Evolutionary conservation across 2,888 invertebrate species (phyloP).

Genomic region (Erebia epiphron): DNA sequence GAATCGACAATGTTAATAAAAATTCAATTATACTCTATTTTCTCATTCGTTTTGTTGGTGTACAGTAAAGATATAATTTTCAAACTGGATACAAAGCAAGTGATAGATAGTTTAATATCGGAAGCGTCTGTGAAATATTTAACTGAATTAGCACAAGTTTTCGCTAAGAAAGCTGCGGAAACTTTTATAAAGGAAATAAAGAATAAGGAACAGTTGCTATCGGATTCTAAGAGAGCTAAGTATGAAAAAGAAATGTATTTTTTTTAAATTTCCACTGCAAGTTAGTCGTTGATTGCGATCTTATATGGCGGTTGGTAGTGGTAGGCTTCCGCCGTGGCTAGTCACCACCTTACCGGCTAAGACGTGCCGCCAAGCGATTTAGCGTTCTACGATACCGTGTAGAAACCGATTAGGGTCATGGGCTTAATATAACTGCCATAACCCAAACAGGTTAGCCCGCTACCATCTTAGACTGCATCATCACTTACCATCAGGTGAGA

Average conservation of each 20-base stretch:
- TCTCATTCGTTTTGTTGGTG: slow-evolving; percentile 32
- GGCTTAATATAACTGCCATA: too few species aligned
- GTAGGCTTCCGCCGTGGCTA: too few species aligned
- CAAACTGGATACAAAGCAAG: slow-evolving; percentile 49
- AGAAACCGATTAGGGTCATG: too few species aligned
- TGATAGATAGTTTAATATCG: slow-evolving; percentile 50
- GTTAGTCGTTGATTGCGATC: too few species aligned
- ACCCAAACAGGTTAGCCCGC: too few species aligned
- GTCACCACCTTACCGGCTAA: too few species aligned
- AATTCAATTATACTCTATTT: slow-evolving; percentile 41
- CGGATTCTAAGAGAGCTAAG: slow-evolving; percentile 18
- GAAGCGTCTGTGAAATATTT: slow-evolving; percentile 51
- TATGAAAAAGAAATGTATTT: not conserved
- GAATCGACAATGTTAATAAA: slow-evolving; percentile 45
- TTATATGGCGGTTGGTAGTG: too few species aligned
- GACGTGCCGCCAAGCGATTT: too few species aligned
- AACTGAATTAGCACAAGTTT: slow-evolving; percentile 49
- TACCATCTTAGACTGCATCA: too few species aligned
- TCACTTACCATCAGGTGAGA: too few species aligned
- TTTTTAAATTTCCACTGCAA: too few species aligned
- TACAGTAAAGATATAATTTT: slow-evolving; percentile 42
- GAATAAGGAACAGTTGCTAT: slow-evolving; percentile 34
- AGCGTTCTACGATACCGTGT: too few species aligned
- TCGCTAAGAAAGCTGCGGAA: slow-evolving; percentile 52
- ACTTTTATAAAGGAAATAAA: slow-evolving; percentile 51